phyloP scores from a whole-genome alignment of 2,113 vertebrate species.

The Platysternon megacephalum region DNA sequence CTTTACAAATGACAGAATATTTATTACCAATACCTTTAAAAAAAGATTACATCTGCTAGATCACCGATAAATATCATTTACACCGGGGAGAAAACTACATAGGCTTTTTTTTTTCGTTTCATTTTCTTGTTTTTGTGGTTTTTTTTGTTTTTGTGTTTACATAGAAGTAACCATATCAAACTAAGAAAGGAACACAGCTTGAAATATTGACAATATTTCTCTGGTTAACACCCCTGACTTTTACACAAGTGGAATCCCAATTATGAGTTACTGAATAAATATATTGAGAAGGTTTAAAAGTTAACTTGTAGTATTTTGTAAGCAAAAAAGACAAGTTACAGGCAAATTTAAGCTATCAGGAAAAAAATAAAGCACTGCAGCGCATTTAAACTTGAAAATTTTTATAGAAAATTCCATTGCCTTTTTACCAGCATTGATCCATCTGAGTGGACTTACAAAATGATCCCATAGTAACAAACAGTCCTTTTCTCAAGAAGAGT shows the following conservation, averaged over 20 bases:
- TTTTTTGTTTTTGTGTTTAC: slow-evolving; percentile 67
- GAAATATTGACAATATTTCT: slow-evolving; percentile 83
- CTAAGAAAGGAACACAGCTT: slow-evolving; percentile 81
- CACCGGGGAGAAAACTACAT: slow-evolving; percentile 79
- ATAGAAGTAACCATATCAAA: slow-evolving; percentile 81
- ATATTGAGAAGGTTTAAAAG: slow-evolving; percentile 74
- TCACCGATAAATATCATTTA: slow-evolving; percentile 82
- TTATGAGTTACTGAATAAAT: slow-evolving; percentile 77
- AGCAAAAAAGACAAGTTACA: slow-evolving; percentile 74
- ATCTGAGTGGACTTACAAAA: slow-evolving; percentile 71
- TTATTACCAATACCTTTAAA: slow-evolving; percentile 87
- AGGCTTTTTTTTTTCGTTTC: slow-evolving; percentile 59
- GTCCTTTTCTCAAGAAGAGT: slow-evolving; percentile 70
- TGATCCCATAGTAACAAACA: slow-evolving; percentile 68
- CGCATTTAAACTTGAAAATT: slow-evolving; percentile 63
- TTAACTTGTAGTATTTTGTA: slow-evolving; percentile 69
- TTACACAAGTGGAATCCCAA: slow-evolving; percentile 79
- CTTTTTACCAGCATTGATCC: slow-evolving; percentile 55
- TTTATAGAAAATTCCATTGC: slow-evolving; percentile 73
- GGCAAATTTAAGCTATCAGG: slow-evolving; percentile 73
- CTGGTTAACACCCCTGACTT: slow-evolving; percentile 76
- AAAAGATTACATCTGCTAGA: slow-evolving; percentile 85
- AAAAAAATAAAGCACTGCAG: slow-evolving; percentile 62
- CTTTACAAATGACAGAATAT: slow-evolving; percentile 87
- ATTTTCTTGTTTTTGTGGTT: slow-evolving; percentile 70